Conservation (phyloP, 2,113 vertebrate genomes). For the Anhinga anhinga region DNA sequence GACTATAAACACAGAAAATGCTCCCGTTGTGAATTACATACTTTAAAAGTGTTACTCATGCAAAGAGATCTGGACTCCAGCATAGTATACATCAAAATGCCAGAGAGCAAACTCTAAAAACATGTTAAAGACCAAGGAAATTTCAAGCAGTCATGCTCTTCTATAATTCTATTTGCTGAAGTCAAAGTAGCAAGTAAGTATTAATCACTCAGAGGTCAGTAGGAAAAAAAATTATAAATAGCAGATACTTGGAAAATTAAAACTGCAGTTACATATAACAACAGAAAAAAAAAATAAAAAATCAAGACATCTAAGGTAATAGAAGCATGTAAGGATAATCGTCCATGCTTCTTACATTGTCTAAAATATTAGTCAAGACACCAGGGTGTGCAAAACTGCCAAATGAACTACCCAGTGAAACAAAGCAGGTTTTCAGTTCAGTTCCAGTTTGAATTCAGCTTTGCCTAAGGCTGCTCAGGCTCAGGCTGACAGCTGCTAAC, state of each 20-base stretch:
- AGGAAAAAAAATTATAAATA: background rate
- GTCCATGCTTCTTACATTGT: background rate
- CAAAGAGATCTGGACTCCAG: background rate
- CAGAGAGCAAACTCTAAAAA: background rate
- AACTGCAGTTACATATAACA: background rate
- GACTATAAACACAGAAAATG: slow-evolving; percentile 27
- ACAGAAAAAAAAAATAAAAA: background rate
- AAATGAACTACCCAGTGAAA: background rate
- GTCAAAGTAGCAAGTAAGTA: background rate
- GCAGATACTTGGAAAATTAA: background rate
- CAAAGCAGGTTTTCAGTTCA: background rate
- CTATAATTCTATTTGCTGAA: background rate
- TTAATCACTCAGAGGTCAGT: background rate
- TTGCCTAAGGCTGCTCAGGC: background rate
- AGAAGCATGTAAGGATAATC: background rate
- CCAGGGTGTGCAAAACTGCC: background rate
- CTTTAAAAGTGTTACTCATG: background rate
- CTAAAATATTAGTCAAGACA: background rate
- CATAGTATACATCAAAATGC: background rate
- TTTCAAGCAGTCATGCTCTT: background rate
- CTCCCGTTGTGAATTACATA: background rate
- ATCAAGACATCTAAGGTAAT: background rate
- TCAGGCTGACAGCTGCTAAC: background rate
- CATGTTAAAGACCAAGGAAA: background rate
- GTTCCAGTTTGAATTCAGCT: background rate